These are phyloP conservation scores for Gulo gulo DNA, from an alignment of 2,113 vertebrate genomes.

Conservation along the genomic window DNA sequence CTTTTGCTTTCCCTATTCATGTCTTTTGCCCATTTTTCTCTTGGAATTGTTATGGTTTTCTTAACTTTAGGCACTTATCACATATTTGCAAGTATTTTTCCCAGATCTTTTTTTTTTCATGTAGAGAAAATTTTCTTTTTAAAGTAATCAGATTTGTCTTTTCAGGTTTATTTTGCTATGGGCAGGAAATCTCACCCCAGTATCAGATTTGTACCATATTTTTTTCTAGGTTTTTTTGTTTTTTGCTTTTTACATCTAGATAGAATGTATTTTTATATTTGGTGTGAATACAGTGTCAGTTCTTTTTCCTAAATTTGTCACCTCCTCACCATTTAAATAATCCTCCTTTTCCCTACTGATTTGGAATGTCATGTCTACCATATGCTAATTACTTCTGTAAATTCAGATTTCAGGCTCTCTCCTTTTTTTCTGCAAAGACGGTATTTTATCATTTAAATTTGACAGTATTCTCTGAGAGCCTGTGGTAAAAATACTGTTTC, in stretches of 20 bases:
- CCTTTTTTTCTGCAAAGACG: not conserved
- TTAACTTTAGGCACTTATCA: not conserved
- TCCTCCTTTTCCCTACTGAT: not conserved
- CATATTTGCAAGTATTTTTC: not conserved
- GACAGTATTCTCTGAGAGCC: not conserved
- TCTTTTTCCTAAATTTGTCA: not conserved
- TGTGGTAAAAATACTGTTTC: not conserved
- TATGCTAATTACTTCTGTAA: not conserved
- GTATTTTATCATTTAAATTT: not conserved
- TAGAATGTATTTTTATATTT: conserved; percentile 3
- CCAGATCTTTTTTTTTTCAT: not conserved
- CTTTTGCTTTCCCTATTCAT: not conserved
- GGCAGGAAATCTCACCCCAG: not conserved
- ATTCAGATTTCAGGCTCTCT: not conserved
- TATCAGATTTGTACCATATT: not conserved
- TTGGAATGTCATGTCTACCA: not conserved
- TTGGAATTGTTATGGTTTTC: not conserved
- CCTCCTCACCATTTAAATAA: not conserved
- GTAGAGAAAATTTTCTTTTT: not conserved
- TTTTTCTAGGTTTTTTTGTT: not conserved
- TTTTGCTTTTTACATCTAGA: not conserved
- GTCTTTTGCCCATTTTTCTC: not conserved
- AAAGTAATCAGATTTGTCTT: not conserved
- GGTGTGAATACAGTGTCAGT: not conserved
- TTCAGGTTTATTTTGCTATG: conserved; percentile 5